Base-by-base conservation (phyloP, 2,797 vertebrate genomes). In the Phataginus tetradactyla region DNA sequence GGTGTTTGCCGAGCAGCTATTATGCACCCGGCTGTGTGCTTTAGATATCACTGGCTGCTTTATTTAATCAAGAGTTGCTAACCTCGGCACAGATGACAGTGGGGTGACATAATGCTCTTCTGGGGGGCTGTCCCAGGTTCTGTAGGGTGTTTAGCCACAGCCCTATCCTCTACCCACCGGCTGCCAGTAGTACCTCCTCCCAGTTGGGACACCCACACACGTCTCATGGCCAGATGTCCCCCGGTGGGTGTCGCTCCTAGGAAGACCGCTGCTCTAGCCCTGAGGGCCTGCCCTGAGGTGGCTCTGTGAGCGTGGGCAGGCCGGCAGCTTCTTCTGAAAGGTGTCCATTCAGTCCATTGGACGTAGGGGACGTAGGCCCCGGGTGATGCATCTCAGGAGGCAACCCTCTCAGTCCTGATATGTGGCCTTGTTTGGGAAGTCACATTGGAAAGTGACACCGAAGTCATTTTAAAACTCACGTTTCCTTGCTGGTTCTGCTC, bases 41-140 rank as follows among this genome's bases (percentile, higher is more conserved):
- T 18, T 1, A 1, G 20, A 18, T 8, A 0, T 3, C 7, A 0
- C 2, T n/a, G 2, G 4, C 15, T 1, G 15, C 37, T 53, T 20
- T 3, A 1, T 7, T 27, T 9, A 1, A 17, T 7, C 53, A 55
- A 2, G 37, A 4, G 15, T 11, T 8, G 4, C 32, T 27, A 0
- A 59, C 32, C 12, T 34, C 1, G 7, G 59, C 4, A 0, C 34
- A 4, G 1, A 1, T 7, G 79, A 32, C 18, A 0, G 11, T 27
- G 5, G 71, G 55, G 29, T 4, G 12, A 37, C 39, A 4, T 12
- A 4, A 1, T 14, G 13, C 17, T 10, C 4, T 29, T 21, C 63
- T 6, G 27, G 9, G 9, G 37, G 11, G 34, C 32, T 2, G 64
- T 23, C 11, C 59, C 57, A 45, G 32, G 15, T 21, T 2, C 32